Evolutionary conservation across 2,113 vertebrate species (phyloP).

Genomic region (Gasterosteus nipponicus): DNA sequence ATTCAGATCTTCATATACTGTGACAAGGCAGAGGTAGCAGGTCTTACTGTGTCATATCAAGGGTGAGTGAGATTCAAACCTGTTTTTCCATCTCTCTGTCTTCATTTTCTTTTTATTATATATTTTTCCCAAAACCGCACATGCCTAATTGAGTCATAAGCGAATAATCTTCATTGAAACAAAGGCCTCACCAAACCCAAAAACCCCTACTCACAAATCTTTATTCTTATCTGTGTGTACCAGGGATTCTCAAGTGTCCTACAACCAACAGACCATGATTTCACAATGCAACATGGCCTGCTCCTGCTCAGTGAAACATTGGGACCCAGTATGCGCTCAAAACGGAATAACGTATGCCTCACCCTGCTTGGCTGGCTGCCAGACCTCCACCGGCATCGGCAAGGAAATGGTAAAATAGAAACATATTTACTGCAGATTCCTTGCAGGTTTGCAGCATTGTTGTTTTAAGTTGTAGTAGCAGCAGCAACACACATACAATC

Average conservation of each 20-base stretch:
- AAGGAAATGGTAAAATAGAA: constrained; percentile 82
- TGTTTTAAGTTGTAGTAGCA: neutral
- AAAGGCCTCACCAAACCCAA: too few species aligned
- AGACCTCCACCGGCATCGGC: constrained; percentile 78
- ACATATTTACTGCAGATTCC: neutral
- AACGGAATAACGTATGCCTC: constrained; percentile 92
- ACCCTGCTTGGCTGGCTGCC: constrained; percentile 92
- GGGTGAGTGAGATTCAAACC: constrained; percentile 81
- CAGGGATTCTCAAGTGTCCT: constrained; percentile 77
- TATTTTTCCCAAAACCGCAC: neutral
- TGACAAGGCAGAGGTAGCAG: constrained; percentile 87
- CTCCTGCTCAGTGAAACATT: constrained; percentile 86
- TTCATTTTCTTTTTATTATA: neutral
- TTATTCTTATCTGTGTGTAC: constrained; percentile 8
- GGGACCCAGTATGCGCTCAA: constrained; percentile 94
- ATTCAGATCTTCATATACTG: constrained; percentile 86
- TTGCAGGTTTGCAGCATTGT: neutral
- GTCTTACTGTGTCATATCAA: constrained; percentile 88
- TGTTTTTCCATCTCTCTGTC: neutral
- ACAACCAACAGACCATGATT: constrained; percentile 78
- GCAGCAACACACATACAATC: neutral
- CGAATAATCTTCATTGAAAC: neutral
- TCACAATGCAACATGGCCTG: constrained; percentile 90
- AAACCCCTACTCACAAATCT: neutral
- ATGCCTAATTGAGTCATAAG: neutral